Evolutionary conservation across 1,140 invertebrate species (phyloP).

Genomic region (Drosophila nigrodunni): DNA sequence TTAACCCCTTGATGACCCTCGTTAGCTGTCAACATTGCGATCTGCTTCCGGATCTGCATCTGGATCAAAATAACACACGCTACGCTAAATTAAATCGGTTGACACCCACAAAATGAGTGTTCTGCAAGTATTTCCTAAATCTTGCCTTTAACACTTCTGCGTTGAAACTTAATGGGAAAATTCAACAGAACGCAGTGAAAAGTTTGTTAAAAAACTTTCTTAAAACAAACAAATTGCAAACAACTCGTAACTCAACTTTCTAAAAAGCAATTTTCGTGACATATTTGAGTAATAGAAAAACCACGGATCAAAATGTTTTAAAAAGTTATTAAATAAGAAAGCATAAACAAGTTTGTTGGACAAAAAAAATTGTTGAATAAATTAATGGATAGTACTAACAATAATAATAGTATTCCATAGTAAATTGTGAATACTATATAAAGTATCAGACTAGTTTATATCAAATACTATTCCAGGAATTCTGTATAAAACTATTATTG

Average conservation of each 20-base stretch:
- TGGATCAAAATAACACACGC: constrained; percentile 18
- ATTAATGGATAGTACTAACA: background rate
- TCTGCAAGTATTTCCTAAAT: background rate
- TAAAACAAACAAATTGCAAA: constrained; percentile 26
- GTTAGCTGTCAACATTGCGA: constrained; percentile 11
- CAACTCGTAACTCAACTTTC: constrained; percentile 9
- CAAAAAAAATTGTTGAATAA: background rate
- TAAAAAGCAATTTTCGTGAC: constrained; percentile 28
- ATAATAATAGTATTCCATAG: too few species aligned
- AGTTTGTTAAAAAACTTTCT: constrained; percentile 8
- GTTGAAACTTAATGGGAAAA: constrained; percentile 9
- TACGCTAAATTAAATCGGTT: constrained; percentile 36
- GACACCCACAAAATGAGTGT: constrained; percentile 17
- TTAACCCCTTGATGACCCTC: constrained; percentile 53
- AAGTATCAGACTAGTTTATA: too few species aligned
- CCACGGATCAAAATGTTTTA: background rate
- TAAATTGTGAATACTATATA: too few species aligned
- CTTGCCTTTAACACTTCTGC: background rate
- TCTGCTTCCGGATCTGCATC: background rate
- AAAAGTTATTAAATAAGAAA: constrained; percentile 13
- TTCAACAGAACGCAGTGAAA: constrained; percentile 2
- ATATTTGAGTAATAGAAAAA: constrained; percentile 7
- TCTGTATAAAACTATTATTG: too few species aligned
- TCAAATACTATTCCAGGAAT: too few species aligned
- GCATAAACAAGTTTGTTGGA: background rate